phyloP scores from a whole-genome alignment of 1,140 invertebrate species.

The Bacillus rossius region DNA sequence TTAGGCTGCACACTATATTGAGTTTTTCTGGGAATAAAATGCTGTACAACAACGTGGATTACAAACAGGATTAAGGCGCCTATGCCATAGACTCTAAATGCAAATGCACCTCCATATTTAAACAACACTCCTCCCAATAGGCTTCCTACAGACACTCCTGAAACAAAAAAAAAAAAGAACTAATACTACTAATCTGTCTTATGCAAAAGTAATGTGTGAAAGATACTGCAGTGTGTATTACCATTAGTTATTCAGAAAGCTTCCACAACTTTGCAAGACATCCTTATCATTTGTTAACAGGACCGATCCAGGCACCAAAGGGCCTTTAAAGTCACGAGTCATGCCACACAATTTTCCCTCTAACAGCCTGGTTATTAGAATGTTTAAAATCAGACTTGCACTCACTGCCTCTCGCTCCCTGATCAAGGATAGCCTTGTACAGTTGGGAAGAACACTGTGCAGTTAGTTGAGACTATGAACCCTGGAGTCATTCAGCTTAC shows the following conservation, averaged over 20 bases:
- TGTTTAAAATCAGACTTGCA: slow-evolving; percentile 7
- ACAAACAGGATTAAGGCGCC: slow-evolving; percentile 55
- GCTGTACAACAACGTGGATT: slow-evolving; percentile 54
- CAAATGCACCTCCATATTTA: slow-evolving; percentile 52
- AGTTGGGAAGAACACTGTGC: background rate
- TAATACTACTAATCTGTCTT: too few species aligned
- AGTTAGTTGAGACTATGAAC: background rate
- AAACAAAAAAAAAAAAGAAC: too few species aligned
- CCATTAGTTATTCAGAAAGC: too few species aligned
- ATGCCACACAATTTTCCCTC: too few species aligned
- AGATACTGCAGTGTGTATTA: too few species aligned
- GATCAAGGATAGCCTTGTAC: background rate
- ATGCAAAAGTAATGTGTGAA: too few species aligned
- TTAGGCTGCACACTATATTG: slow-evolving; percentile 42
- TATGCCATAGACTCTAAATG: slow-evolving; percentile 64
- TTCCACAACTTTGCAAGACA: too few species aligned
- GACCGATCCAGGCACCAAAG: too few species aligned
- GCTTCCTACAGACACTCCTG: slow-evolving; percentile 68
- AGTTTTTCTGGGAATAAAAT: slow-evolving; percentile 41
- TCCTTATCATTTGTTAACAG: too few species aligned
- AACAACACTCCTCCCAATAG: slow-evolving; percentile 64
- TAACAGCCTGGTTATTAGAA: too few species aligned
- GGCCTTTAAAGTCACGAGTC: too few species aligned
- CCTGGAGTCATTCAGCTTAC: slow-evolving; percentile 37
- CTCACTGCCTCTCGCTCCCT: background rate